Evolutionary conservation across 2,113 vertebrate species (phyloP), one percentile per base, ranked within the genome.

Genomic region (Apteryx owenii): DNA sequence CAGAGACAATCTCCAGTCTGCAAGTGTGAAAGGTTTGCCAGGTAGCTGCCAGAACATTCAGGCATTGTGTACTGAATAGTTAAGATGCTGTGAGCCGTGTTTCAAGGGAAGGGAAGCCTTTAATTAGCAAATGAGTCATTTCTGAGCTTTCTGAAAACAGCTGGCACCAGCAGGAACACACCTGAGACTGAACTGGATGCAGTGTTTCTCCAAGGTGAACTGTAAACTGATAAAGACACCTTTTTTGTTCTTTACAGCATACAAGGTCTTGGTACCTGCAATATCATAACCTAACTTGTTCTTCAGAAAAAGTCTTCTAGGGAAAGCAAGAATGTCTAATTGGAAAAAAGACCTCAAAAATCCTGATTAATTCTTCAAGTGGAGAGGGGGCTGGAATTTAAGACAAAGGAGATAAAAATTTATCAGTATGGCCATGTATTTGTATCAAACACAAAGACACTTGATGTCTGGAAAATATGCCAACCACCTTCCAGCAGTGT

Each of bases 51-150:
- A 85, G 42, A 91, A 72, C 19, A 28, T 85, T 89, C 44, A 77
- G 20, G 1, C 50, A 90, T 53, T 0, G 0, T 75, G 31, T 46
- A 53, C 23, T 38, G 38, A 89, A 69, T 72, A 72, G 40, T 79
- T 81, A 62, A 81, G 42, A 50, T 70, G 17, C 26, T 44, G 15
- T 51, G 25, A 66, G n/a, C 62, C 60, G 31, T 80, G 33, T 95
- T 94, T 81, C 9, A 78, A 79, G 46, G 38, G 23, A 23, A 96
- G 17, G 26, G 33, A 93, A 86, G 36, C 2, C 16, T 95, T 89
- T 95, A 96, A 90, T 92, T 89, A 82, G 16, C n/a, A 90, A 94
- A 93, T 46, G 50, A 84, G 48, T 87, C 72, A 82, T 93, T 87
- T 69, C 61, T 56, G 62, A 89, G 65, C 10, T 90, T 69, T 76